Evolutionary conservation across 2,888 invertebrate species (phyloP).

Genomic region (Lochmaea crataegi): DNA sequence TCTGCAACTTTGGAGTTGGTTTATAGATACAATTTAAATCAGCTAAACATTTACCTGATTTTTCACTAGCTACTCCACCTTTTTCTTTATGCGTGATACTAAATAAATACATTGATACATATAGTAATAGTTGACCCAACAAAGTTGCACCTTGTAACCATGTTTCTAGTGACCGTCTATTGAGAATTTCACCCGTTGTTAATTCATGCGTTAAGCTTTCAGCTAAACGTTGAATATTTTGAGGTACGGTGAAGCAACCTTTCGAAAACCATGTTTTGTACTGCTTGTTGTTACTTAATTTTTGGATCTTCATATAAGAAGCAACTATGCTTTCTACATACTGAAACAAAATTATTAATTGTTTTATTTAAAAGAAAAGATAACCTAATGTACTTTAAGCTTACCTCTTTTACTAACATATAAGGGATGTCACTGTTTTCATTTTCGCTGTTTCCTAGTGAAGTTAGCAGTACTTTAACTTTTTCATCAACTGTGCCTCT

Average conservation of each 20-base stretch:
- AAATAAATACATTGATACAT: slow-evolving; percentile 69
- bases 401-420: slow-evolving; percentile 73
- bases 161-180: slow-evolving; percentile 63
- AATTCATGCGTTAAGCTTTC: slow-evolving; percentile 70
- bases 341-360: slow-evolving; percentile 60
- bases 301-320: slow-evolving; percentile 78
- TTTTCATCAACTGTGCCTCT: slow-evolving; percentile 76
- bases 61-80: slow-evolving; percentile 44
- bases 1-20: too few species aligned
- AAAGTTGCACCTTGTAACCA: slow-evolving; percentile 67
- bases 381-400: not conserved
- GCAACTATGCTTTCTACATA: slow-evolving; percentile 82
- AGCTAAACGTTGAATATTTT: slow-evolving; percentile 70
- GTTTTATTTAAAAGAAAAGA: too few species aligned
- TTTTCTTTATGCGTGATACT: slow-evolving; percentile 68
- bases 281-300: slow-evolving; percentile 68
- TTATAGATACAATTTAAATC: too few species aligned
- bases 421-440: slow-evolving; percentile 70
- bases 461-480: slow-evolving; percentile 69
- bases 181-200: slow-evolving; percentile 62
- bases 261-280: slow-evolving; percentile 72
- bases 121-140: slow-evolving; percentile 66
- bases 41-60: slow-evolving; percentile 36
- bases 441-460: slow-evolving; percentile 69
- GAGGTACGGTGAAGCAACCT: slow-evolving; percentile 70